Conservation (phyloP, 1,140 invertebrate genomes). For the Ganaspis sp. region DNA sequence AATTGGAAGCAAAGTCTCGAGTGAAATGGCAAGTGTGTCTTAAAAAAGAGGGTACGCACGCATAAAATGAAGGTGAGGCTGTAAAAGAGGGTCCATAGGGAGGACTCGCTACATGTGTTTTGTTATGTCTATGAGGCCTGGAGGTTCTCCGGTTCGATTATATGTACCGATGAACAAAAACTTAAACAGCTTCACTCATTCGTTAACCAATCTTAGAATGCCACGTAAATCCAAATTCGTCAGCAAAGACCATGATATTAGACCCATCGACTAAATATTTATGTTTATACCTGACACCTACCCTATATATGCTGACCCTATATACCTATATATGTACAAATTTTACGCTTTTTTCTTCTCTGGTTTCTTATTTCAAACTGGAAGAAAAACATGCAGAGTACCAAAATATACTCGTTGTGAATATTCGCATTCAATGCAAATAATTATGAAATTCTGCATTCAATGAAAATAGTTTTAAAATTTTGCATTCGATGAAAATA, state of each 20-base stretch:
- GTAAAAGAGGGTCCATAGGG: conserved; percentile 9
- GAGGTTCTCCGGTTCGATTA: conserved; percentile 63
- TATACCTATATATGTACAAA: no score
- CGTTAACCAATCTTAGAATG: neutral
- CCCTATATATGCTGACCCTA: no score
- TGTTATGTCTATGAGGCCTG: conserved; percentile 61
- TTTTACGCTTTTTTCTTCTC: no score
- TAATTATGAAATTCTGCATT: no score
- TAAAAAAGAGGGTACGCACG: neutral
- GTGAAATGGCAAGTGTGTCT: conserved; percentile 25
- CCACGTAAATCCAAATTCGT: neutral
- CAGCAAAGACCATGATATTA: neutral
- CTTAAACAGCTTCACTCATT: conserved; percentile 6
- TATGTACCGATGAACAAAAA: conserved; percentile 55
- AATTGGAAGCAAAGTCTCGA: neutral
- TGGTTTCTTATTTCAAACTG: no score
- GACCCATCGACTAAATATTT: neutral
- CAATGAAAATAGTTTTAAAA: no score
- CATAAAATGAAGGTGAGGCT: conserved; percentile 26
- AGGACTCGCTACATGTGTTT: conserved; percentile 35
- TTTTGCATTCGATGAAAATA: no score
- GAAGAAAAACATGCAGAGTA: no score
- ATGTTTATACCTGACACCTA: neutral
- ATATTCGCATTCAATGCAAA: no score
- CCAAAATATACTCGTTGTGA: no score